Evolutionary conservation across 2,888 invertebrate species (phyloP), one percentile per base, ranked within the genome.

Genomic region (Cotesia congregata): DNA sequence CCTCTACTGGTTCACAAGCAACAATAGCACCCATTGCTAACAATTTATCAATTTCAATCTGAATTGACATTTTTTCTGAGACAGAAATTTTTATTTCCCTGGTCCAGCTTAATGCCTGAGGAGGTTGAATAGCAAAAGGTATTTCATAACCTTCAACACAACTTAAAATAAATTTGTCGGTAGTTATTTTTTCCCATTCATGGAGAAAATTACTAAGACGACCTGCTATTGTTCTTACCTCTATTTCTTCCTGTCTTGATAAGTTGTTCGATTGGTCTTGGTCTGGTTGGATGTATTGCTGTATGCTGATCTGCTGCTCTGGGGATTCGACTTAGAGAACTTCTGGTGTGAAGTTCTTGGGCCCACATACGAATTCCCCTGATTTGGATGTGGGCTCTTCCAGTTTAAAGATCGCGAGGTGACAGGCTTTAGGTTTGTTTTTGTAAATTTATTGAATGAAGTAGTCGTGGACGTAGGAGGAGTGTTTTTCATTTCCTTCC

Each of bases 281-380:
- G 40, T 41, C 41, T 41, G 41, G 7, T 41, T 41, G 7, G 9
- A 1, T n/a, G n/a, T 39, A 17, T 68, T 70, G 75, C 69, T 69
- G 15, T 5, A 41, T 41, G 38, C 1, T 15, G 9, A 20, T 9
- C 62, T 50, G 62, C 17, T 78, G 72, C 39, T 20, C 74, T 72
- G 59, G 15, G 5, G 67, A 38, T 65, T 9, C 5, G 6, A 1
- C 60, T 38, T 78, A 5, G 30, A 39, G 39, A 38, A 15, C 17
- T 62, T 73, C 59, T 61, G 60, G 4, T 74, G 72, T 12, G 40
- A 59, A 6, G 30, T 68, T 50, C 30, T 72, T 64, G 64, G 71
- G 68, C 75, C 72, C 68, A 74, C 76, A 74, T 77, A 64, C 77
- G 67, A 40, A 41, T 60, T 78, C 60, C 76, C 76, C 78, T 39